phyloP scores from a whole-genome alignment of 2,888 invertebrate genomes.

The Pardosa pseudoannulata region DNA sequence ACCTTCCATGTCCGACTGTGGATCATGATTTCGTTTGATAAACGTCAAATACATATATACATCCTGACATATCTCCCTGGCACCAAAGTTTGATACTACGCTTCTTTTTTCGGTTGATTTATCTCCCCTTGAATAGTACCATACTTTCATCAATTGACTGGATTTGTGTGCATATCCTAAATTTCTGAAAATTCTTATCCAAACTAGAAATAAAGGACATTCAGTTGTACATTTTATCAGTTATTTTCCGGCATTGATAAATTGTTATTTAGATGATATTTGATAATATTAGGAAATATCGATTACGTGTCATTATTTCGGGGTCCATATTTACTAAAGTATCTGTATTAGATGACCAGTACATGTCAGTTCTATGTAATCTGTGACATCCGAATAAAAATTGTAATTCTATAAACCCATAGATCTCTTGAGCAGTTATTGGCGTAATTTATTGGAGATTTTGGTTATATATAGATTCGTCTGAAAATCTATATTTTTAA shows the following conservation, averaged over 20 bases:
- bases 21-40: no score
- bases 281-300: constrained; percentile 27
- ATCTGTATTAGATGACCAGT: no score
- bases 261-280: constrained; percentile 5
- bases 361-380: background rate
- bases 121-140: constrained; percentile 4
- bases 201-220: background rate
- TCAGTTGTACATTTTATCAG: background rate
- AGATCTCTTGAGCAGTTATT: background rate
- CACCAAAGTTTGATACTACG: no score
- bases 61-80: no score
- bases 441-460: no score
- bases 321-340: background rate
- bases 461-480: background rate
- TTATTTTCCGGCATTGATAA: background rate
- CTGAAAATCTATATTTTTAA: background rate
- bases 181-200: constrained; percentile 9
- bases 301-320: constrained; percentile 16
- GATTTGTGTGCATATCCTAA: background rate
- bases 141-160: constrained; percentile 19
- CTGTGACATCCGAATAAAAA: constrained; percentile 26
- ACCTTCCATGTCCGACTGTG: no score
- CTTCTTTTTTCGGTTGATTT: background rate
- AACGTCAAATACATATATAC: no score
- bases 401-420: constrained; percentile 18